Conservation (phyloP, 2,888 invertebrate genomes). For the Thymelicus sylvestris region DNA sequence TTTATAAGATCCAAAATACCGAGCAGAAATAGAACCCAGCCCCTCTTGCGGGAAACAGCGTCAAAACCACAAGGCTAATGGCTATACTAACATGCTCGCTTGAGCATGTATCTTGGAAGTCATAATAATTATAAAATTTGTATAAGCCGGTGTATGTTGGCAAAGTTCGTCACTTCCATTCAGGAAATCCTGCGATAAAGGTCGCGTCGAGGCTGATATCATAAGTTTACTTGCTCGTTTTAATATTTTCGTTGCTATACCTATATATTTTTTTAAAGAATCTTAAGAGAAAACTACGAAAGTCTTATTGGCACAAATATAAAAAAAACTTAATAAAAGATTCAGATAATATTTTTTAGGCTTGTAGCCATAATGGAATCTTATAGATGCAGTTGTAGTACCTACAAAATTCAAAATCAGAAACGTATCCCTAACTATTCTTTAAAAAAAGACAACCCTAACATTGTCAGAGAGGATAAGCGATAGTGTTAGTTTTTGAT, state of each 20-base stretch:
- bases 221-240: not conserved
- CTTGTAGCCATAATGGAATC: no score
- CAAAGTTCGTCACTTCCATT: constrained; percentile 29
- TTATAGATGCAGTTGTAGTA: no score
- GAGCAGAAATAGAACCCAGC: not conserved
- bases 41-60: not conserved
- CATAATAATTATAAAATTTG: constrained; percentile 7
- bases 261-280: not conserved
- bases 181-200: constrained; percentile 34
- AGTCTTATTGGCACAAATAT: no score
- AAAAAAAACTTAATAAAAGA: no score
- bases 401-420: no score
- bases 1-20: not conserved
- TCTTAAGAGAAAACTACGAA: no score
- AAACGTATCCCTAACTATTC: no score
- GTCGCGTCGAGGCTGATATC: constrained; percentile 23
- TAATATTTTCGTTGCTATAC: not conserved
- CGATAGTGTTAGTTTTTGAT: no score
- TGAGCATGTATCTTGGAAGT: not conserved
- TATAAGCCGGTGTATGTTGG: constrained; percentile 8
- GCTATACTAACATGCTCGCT: not conserved
- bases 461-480: no score
- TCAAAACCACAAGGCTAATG: not conserved
- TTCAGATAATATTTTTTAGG: no score
- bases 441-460: no score